A percentile compares a stretch with the other conserved stretches of the same genome.
phyloP scores from a whole-genome alignment of 2,113 vertebrate species.

The Pithys albifrons region DNA sequence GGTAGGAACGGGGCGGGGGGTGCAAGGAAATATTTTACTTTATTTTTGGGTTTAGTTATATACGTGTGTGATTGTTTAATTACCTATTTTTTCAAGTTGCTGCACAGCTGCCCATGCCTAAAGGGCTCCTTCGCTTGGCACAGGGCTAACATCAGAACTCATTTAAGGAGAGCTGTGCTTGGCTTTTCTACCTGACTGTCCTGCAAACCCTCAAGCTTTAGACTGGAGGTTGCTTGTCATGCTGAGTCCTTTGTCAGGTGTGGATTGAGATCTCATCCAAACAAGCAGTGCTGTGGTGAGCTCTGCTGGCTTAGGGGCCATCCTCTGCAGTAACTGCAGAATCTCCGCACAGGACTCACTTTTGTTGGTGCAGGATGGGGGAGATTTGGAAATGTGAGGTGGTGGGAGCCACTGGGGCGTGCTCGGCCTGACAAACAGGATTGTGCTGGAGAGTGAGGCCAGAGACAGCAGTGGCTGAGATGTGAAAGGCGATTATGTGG shows the following conservation, averaged over 20 bases:
- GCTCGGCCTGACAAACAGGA: conserved; percentile 2
- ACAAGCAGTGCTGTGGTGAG: neutral
- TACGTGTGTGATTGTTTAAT: neutral
- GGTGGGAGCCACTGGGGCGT: neutral
- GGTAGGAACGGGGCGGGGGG: too few species aligned
- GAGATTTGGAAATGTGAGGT: neutral
- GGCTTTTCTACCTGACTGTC: neutral
- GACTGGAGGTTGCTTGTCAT: neutral
- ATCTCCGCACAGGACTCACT: neutral
- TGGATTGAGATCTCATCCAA: neutral
- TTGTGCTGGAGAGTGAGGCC: neutral
- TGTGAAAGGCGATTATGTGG: neutral
- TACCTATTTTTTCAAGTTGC: neutral
- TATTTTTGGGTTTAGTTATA: neutral
- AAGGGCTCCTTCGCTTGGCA: neutral
- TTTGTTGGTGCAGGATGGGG: neutral
- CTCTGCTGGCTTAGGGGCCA: neutral
- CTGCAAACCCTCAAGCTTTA: neutral
- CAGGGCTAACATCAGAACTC: neutral
- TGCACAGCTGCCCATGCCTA: neutral
- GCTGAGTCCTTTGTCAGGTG: neutral
- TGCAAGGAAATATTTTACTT: neutral
- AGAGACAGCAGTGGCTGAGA: neutral
- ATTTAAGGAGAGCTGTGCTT: neutral
- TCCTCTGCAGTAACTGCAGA: neutral